Evolutionary conservation across 2,888 invertebrate genomes (phyloP), one percentile per base, ranked within the genome.

Genomic region (Isotomurus palustris): DNA sequence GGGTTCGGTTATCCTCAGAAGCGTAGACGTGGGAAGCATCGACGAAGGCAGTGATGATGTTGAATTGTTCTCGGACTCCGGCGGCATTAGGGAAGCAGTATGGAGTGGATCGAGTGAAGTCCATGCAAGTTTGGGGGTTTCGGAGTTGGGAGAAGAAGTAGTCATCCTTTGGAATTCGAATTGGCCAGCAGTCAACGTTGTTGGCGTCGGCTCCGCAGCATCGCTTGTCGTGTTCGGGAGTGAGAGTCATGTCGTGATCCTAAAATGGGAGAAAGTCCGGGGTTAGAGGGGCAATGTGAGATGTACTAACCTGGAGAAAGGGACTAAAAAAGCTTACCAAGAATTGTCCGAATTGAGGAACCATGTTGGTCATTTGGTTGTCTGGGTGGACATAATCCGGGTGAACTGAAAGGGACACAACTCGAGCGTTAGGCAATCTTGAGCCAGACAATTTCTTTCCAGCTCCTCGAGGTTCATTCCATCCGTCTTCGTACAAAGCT

Each of bases 201-300:
- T 48, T 60, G 6, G 52, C 32, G 22, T 62, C 62, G 19, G 32
- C 41, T 17, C 49, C 36, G 25, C 66, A 66, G 32, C 66, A 66
- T 22, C 61, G 58, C 38, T 56, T 60, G 38, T 66, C 66, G 49
- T 58, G 54, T 44, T 66, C 66, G 29, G 66, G 66, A 21, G 66
- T 66, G 25, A 66, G 54, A 10, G 71, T 71, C 59, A 71, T 57
- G 32, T 71, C 71, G 50, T 71, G 71, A 56, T 71, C 71, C 43
- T 43, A 14, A 22, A 24, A 5, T 21, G 6, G 32, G 8, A 22
- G 24, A 43, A 43, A 22, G n/a, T n/a, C n/a, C n/a, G n/a, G n/a
- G n/a, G n/a, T n/a, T n/a, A n/a, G n/a, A n/a, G n/a, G n/a, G n/a
- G n/a, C n/a, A n/a, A n/a, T n/a, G n/a, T n/a, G n/a, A n/a, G n/a